phyloP scores from a whole-genome alignment of 2,113 vertebrate species.

The Protobothrops flavoviridis region DNA sequence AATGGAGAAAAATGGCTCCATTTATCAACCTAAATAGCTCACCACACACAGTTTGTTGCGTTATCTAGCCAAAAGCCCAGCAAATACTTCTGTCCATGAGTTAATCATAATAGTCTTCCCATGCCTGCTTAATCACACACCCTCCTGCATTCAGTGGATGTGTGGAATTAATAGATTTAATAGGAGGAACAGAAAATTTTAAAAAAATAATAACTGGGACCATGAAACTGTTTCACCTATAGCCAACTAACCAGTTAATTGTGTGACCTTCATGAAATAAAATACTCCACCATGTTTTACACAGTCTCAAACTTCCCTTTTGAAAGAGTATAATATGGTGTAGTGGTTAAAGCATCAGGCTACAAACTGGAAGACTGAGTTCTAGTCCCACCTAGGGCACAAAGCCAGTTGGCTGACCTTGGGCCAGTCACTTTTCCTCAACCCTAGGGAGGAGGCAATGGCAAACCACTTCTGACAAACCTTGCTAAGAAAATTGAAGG shows the following conservation, averaged over 20 bases:
- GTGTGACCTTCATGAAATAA: neutral
- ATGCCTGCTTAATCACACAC: neutral
- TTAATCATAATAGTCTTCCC: constrained; percentile 12
- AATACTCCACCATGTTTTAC: neutral
- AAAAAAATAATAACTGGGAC: neutral
- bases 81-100: neutral
- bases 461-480: neutral
- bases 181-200: neutral
- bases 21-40: constrained; percentile 16
- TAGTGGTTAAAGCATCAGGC: neutral
- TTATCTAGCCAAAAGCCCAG: neutral
- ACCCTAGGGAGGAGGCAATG: neutral
- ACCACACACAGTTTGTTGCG: constrained; percentile 1
- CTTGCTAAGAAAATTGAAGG: neutral
- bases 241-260: neutral
- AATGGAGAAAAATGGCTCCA: constrained; percentile 19
- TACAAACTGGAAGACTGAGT: neutral
- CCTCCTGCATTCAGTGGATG: neutral
- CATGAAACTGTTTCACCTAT: neutral
- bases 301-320: neutral
- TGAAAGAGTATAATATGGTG: neutral
- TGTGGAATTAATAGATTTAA: constrained; percentile 1
- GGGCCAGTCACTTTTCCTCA: neutral
- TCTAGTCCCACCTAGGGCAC: neutral
- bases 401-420: neutral